Conservation (phyloP, 1,140 invertebrate species). For the Bombus terrestris region DNA sequence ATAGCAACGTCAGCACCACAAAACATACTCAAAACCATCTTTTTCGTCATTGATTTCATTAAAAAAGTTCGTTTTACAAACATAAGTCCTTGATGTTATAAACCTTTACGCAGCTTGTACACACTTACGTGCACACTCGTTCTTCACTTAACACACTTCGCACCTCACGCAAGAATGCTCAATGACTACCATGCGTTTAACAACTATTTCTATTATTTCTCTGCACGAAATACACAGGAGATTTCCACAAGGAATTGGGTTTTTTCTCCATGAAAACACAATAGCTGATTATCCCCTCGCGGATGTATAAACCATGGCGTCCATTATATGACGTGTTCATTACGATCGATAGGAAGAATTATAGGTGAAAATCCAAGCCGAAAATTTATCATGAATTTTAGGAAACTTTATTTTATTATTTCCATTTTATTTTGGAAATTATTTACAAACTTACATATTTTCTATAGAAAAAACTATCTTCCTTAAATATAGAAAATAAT, state of each 20-base stretch:
- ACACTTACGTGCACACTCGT: slow-evolving; percentile 73
- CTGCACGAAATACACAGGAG: slow-evolving; percentile 35
- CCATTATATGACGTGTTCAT: slow-evolving; percentile 55
- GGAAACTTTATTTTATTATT: neutral
- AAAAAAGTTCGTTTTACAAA: slow-evolving; percentile 58
- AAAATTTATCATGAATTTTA: neutral
- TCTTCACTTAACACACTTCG: slow-evolving; percentile 69
- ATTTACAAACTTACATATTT: neutral
- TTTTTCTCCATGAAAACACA: slow-evolving; percentile 33
- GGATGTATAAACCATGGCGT: slow-evolving; percentile 45
- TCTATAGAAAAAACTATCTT: neutral
- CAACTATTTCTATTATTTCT: slow-evolving; percentile 26
- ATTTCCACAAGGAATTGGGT: slow-evolving; percentile 20
- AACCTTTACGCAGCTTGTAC: slow-evolving; percentile 64
- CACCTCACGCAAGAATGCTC: slow-evolving; percentile 65
- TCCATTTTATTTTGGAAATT: neutral
- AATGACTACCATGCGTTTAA: slow-evolving; percentile 33
- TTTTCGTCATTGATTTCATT: slow-evolving; percentile 47
- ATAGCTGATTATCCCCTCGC: slow-evolving; percentile 37
- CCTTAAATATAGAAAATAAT: neutral
- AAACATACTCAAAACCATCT: slow-evolving; percentile 51
- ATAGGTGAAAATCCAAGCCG: neutral
- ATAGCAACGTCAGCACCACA: slow-evolving; percentile 61
- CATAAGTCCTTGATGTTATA: slow-evolving; percentile 65
- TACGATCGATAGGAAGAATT: slow-evolving; percentile 47